Evolutionary conservation across 2,888 invertebrate genomes (phyloP), one percentile per base, ranked within the genome.

Genomic region (Mesoligia furuncula): DNA sequence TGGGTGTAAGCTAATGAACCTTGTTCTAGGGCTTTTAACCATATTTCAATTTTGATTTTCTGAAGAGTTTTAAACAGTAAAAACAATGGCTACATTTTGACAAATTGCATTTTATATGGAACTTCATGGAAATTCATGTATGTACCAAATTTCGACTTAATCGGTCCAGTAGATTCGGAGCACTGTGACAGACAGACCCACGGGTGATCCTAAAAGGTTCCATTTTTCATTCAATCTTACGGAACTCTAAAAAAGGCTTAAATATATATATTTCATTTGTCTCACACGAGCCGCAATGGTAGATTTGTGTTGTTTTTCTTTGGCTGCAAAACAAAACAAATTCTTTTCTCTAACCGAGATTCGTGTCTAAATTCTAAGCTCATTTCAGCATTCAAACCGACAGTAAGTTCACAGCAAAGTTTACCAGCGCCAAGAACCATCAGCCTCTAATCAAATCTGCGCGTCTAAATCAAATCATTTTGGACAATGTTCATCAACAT

Each of bases 401-500:
- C 64, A 51, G 20, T 61, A 65, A 84, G 69, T 51, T 73, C 61
- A 57, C 72, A 42, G 51, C 48, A 20, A 79, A 80, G 66, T 81
- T 85, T 73, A 51, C 39, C 45, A 66, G n/a, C 64, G 27, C 68
- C 36, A 65, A 83, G 83, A 72, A 82, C 73, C 74, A 85, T 83
- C 86, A 62, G 42, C 59, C n/a, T 66, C 59, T 84, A 86, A 84
- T 83, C 66, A 73, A 79, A 86, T 84, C 45, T 45, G 62, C 7
- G 27, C 36, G 75, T 64, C 70, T 70, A 83, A 84, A 84, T 84
- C 84, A 86, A 86, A 84, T 84, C 75, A 84, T 85, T 87, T 87
- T 75, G 83, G 78, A 87, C 84, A 84, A 65, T 86, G 84, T 73
- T 84, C 70, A 84, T 84, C 87, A 84, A 75, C 57, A 86, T 84